Conservation (phyloP, 2,797 vertebrate species). For the Pantherophis vulpinus region DNA sequence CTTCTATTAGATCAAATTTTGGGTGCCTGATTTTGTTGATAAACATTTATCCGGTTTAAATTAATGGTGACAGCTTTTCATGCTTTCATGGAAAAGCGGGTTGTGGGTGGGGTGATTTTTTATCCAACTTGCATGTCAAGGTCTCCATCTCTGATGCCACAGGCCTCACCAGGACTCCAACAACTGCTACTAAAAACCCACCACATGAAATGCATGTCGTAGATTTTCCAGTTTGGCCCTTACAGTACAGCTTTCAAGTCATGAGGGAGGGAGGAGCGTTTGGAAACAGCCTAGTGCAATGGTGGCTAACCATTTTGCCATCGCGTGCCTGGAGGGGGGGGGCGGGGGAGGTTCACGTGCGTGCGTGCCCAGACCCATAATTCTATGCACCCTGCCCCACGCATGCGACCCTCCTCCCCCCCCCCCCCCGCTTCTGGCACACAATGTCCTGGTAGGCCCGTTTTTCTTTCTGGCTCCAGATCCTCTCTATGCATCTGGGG, state of each 20-base stretch:
- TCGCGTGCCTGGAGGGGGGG: too few species aligned
- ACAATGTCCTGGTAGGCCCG: too few species aligned
- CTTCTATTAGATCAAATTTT: not conserved
- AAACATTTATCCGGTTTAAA: not conserved
- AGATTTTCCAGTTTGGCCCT: not conserved
- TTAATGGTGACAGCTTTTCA: not conserved
- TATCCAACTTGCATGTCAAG: not conserved
- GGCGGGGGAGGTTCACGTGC: too few species aligned
- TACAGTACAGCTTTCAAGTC: not conserved
- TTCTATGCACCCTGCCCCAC: too few species aligned
- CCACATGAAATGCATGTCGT: not conserved
- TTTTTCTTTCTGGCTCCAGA: too few species aligned
- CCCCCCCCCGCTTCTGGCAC: too few species aligned
- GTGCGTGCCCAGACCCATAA: too few species aligned
- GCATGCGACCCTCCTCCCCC: too few species aligned
- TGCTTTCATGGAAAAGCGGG: not conserved
- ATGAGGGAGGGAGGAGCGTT: not conserved
- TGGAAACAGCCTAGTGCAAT: not conserved
- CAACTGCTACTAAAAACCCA: not conserved
- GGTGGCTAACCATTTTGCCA: too few species aligned
- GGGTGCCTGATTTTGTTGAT: not conserved
- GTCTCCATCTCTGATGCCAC: not conserved
- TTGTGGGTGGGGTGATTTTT: not conserved
- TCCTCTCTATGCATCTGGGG: too few species aligned
- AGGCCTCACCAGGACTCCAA: not conserved